Evolutionary conservation across 2,888 invertebrate genomes (phyloP).

Genomic region (Drosophila atripex): DNA sequence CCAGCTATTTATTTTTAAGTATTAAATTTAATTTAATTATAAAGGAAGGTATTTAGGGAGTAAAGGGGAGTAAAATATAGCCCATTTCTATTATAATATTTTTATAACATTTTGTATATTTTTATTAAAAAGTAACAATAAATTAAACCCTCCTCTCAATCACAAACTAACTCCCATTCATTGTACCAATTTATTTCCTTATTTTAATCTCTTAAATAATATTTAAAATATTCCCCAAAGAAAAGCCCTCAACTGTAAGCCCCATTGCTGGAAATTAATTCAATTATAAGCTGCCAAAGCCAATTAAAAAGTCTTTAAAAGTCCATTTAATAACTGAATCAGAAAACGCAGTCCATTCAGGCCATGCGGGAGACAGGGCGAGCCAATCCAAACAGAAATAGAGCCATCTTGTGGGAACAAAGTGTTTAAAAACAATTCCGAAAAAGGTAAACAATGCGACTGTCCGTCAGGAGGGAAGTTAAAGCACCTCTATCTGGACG

Average conservation of each 20-base stretch:
- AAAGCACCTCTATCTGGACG: no score
- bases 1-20: constrained; percentile 6
- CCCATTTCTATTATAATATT: no score
- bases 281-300: neutral
- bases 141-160: no score
- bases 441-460: constrained; percentile 53
- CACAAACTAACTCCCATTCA: no score
- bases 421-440: neutral
- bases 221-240: no score
- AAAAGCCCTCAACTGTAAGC: neutral
- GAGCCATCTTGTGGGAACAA: neutral
- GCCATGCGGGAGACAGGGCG: no score
- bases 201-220: no score
- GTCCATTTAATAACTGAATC: neutral
- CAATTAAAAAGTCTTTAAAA: neutral
- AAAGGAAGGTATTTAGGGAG: neutral
- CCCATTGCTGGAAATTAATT: constrained; percentile 27
- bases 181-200: no score
- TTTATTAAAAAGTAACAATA: no score
- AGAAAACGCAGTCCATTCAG: no score
- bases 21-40: constrained; percentile 46
- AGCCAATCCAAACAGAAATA: neutral
- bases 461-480: constrained; percentile 20
- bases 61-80: no score
- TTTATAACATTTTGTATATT: no score